Conservation (phyloP, 2,797 vertebrate species). For the Eutrigla gurnardus region DNA sequence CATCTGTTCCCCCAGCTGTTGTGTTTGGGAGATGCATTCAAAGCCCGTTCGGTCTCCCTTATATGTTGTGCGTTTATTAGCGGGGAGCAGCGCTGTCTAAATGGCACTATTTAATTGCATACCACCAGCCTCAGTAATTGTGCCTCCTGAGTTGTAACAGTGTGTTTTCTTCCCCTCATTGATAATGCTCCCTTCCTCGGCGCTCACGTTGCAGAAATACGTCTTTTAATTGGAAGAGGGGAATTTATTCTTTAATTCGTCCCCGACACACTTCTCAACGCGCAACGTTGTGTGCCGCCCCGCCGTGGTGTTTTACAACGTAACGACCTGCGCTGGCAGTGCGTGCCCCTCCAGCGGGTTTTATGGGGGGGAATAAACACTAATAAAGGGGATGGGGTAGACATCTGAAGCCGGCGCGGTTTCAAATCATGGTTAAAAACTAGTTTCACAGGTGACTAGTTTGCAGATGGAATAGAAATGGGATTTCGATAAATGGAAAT, state of each 20-base stretch:
- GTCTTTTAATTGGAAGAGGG: constrained; percentile 78
- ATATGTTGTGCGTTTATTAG: constrained; percentile 72
- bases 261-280: constrained; percentile 59
- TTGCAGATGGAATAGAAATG: constrained; percentile 82
- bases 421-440: constrained; percentile 81
- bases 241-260: constrained; percentile 79
- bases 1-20: constrained; percentile 69
- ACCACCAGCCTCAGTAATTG: constrained; percentile 71
- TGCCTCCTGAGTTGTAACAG: constrained; percentile 79
- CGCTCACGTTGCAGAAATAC: constrained; percentile 69
- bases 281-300: constrained; percentile 62
- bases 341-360: constrained; percentile 73
- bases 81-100: constrained; percentile 59
- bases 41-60: constrained; percentile 50
- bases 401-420: constrained; percentile 55
- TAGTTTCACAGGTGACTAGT: constrained; percentile 86
- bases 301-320: constrained; percentile 80
- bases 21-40: constrained; percentile 41
- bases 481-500: constrained; percentile 84
- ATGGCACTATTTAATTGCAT: constrained; percentile 75
- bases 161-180: constrained; percentile 73
- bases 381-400: constrained; percentile 71
- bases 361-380: constrained; percentile 82
- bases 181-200: constrained; percentile 69
- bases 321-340: constrained; percentile 69